A percentile compares a stretch with the other conserved stretches of the same genome.
Conservation (phyloP, 2,888 invertebrate genomes). For the Apodemia duryi region DNA sequence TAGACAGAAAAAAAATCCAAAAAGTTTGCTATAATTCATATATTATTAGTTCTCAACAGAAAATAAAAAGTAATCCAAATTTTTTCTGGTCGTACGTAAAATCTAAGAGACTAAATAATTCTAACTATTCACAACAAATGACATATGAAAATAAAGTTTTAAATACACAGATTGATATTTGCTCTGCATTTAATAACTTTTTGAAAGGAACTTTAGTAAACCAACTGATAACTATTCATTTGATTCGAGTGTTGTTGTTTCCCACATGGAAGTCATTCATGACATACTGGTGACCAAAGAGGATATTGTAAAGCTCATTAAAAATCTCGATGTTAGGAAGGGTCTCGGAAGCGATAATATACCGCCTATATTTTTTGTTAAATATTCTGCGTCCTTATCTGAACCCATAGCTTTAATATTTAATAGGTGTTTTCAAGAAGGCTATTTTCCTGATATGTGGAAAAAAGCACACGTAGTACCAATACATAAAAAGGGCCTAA, state of each 20-base stretch:
- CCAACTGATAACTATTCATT: background rate
- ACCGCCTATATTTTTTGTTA: slow-evolving; percentile 13
- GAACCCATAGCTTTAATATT: slow-evolving; percentile 2
- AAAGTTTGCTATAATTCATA: slow-evolving; percentile 17
- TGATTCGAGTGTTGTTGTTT: background rate
- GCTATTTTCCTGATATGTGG: slow-evolving; percentile 18
- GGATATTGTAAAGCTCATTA: background rate
- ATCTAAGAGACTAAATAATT: slow-evolving; percentile 16
- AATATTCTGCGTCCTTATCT: slow-evolving; percentile 4
- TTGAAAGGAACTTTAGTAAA: background rate
- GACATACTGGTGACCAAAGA: background rate
- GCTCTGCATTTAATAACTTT: background rate
- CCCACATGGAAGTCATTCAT: background rate
- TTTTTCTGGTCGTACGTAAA: slow-evolving; percentile 25
- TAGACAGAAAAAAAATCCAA: slow-evolving; percentile 14
- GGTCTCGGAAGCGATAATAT: slow-evolving; percentile 14
- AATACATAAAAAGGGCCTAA: slow-evolving; percentile 21
- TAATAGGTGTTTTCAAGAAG: background rate
- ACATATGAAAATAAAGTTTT: slow-evolving; percentile 3
- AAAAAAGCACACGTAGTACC: slow-evolving; percentile 18
- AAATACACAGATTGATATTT: background rate
- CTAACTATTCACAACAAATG: slow-evolving; percentile 22
- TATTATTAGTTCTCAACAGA: slow-evolving; percentile 10
- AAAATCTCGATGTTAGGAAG: background rate
- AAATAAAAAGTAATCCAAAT: slow-evolving; percentile 23